Evolutionary conservation across 2,888 invertebrate genomes (phyloP).

Genomic region (Taphrorychus bicolor): DNA sequence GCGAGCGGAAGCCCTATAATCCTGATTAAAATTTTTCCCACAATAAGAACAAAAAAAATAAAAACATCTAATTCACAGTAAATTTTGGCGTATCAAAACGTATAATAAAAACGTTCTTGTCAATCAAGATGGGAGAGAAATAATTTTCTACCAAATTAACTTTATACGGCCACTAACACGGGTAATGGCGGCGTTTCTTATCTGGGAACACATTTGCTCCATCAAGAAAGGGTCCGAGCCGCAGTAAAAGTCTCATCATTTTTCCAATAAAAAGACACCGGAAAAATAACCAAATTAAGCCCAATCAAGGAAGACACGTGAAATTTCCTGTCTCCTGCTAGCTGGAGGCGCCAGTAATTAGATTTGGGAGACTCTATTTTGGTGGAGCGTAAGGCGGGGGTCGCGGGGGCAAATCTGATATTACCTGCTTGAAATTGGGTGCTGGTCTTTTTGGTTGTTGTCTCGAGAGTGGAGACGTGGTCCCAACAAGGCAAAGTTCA

Average conservation of each 20-base stretch:
- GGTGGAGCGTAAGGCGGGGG: constrained; percentile 1
- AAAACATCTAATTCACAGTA: not conserved
- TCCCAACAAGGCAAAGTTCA: too few species aligned
- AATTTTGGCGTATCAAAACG: not conserved
- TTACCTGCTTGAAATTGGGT: not conserved
- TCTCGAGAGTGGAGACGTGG: not conserved
- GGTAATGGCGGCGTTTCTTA: constrained; percentile 13
- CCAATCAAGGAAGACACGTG: constrained; percentile 36
- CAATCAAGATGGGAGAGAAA: not conserved
- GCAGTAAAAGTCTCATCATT: constrained; percentile 29
- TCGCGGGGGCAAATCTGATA: not conserved
- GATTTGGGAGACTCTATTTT: constrained; percentile 31
- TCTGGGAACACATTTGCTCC: constrained; percentile 18
- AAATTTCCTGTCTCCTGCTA: constrained; percentile 25
- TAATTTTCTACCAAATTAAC: constrained; percentile 7
- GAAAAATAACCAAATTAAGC: constrained; percentile 37
- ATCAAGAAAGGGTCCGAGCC: constrained; percentile 11
- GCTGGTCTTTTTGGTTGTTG: not conserved
- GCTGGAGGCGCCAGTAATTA: constrained; percentile 30
- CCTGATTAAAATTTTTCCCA: constrained; percentile 32
- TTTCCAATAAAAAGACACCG: constrained; percentile 33
- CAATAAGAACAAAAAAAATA: constrained; percentile 14
- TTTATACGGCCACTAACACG: constrained; percentile 10
- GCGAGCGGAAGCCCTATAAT: constrained; percentile 29
- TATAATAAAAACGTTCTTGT: not conserved